These are phyloP conservation scores for Lagocephalus sceleratus DNA, from an alignment of 2,797 vertebrate genomes.

Conservation along the genomic window DNA sequence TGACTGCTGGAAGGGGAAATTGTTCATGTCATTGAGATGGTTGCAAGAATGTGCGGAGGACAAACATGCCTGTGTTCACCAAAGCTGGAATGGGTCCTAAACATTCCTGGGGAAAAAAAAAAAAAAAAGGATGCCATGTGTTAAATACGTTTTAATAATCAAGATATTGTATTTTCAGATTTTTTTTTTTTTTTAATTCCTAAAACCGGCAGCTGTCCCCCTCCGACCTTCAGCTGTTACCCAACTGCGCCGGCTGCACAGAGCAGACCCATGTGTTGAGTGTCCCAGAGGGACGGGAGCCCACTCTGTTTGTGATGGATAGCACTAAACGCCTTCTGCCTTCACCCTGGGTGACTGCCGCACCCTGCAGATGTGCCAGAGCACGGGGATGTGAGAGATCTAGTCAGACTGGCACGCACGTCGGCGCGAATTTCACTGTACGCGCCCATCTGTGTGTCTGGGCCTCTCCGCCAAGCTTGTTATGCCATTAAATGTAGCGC, in stretches of 20 bases:
- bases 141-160: too few relatives aligned
- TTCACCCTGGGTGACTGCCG: conserved; percentile 27
- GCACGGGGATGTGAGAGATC: neutral
- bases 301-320: conserved; percentile 36
- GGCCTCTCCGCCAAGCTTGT: conserved; percentile 19
- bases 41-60: conserved; percentile 7
- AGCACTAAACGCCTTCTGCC: conserved; percentile 34
- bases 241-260: conserved; percentile 18
- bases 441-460: conserved; percentile 25
- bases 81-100: too few relatives aligned
- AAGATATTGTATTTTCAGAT: neutral
- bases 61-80: neutral
- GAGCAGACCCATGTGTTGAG: conserved; percentile 24
- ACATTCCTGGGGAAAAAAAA: too few relatives aligned
- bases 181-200: neutral
- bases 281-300: conserved; percentile 29
- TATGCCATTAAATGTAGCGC: conserved; percentile 34
- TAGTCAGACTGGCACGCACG: conserved; percentile 11
- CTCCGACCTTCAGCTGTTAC: conserved; percentile 33
- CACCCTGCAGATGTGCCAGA: neutral
- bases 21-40: conserved; percentile 44
- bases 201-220: neutral
- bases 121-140: too few relatives aligned
- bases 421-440: neutral
- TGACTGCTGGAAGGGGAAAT: conserved; percentile 21